Conservation (phyloP, 2,888 invertebrate genomes). For the Euplagia quadripunctaria region DNA sequence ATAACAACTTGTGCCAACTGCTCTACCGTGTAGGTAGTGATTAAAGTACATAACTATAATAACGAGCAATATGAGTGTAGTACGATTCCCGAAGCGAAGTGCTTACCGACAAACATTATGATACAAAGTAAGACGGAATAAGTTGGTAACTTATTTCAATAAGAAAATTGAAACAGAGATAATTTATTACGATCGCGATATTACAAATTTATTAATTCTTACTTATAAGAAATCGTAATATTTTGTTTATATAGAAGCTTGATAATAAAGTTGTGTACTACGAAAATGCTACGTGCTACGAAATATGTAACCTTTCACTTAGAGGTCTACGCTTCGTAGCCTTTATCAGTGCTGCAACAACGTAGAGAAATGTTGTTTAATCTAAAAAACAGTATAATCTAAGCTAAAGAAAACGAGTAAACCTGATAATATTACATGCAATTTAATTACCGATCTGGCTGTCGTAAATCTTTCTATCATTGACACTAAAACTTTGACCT, state of each 20-base stretch:
- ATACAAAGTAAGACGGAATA: background rate
- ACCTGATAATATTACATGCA: background rate
- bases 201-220: background rate
- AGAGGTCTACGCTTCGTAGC: constrained; percentile 42
- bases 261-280: constrained; percentile 26
- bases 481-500: too few species aligned
- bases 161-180: background rate
- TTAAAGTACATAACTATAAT: background rate
- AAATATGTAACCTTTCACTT: constrained; percentile 37
- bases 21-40: background rate
- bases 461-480: too few species aligned
- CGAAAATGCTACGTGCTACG: constrained; percentile 42
- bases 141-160: background rate
- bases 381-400: background rate
- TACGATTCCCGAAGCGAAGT: background rate
- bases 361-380: background rate
- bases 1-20: background rate
- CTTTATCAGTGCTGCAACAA: background rate
- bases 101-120: background rate
- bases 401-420: background rate
- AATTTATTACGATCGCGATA: background rate
- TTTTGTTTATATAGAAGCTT: background rate
- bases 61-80: background rate
- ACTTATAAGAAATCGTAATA: too few species aligned
- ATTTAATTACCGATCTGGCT: background rate